Percentiles rank a stretch among this genome's conserved stretches.
These are phyloP conservation scores for Zaprionus inermis DNA, from an alignment of 1,140 invertebrate genomes.

Conservation along the genomic window DNA sequence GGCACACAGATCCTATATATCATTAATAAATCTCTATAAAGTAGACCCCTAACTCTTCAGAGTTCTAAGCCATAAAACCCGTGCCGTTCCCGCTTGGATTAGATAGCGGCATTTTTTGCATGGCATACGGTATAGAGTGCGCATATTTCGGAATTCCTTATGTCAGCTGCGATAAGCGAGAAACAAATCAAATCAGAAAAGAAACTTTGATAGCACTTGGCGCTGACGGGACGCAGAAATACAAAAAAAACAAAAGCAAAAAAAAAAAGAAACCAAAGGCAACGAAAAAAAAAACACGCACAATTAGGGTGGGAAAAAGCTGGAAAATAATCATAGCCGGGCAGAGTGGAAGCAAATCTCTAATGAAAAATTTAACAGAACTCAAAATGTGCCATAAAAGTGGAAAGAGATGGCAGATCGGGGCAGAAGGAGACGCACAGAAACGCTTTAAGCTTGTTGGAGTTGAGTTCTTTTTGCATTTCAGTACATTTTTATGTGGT, in stretches of 20 bases:
- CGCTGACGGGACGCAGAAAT: conserved; percentile 27
- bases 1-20: background rate
- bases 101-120: background rate
- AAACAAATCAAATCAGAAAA: conserved; percentile 46
- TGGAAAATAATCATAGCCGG: background rate
- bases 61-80: background rate
- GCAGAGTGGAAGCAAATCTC: conserved; percentile 53
- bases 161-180: conserved; percentile 31
- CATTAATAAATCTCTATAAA: conserved; percentile 7
- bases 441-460: conserved; percentile 59
- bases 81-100: background rate
- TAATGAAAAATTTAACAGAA: conserved; percentile 75
- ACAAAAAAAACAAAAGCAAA: background rate
- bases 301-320: conserved; percentile 16
- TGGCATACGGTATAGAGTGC: no score
- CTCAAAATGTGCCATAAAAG: conserved; percentile 65
- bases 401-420: conserved; percentile 37
- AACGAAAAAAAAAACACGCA: conserved; percentile 14
- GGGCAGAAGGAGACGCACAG: conserved; percentile 13
- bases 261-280: no score
- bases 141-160: conserved; percentile 9
- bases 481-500: conserved; percentile 39
- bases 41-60: background rate
- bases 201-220: conserved; percentile 46
- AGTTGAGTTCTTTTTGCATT: conserved; percentile 34